Evolutionary conservation across 1,140 invertebrate species (phyloP), one percentile per base, ranked within the genome.

Genomic region (Leptinotarsa texana): DNA sequence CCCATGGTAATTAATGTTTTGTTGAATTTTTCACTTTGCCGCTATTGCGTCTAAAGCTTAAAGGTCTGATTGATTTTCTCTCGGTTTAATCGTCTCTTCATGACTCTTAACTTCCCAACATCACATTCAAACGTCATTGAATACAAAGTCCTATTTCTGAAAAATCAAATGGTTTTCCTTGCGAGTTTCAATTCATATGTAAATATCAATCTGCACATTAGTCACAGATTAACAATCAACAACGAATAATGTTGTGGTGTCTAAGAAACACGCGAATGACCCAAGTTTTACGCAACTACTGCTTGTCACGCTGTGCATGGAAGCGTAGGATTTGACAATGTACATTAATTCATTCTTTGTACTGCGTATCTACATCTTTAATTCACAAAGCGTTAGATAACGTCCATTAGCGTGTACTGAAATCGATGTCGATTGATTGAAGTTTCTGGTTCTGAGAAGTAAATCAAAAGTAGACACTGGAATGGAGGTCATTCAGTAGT

Each of bases 101-200:
- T 33, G 33, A 33, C 33, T 33, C 33, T 33, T 33, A 33, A 33
- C 33, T 33, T 42, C 33, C 8, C 11, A 42, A 42, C 33, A 42
- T 42, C 33, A 42, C 8, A 42, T 42, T 42, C 33, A 42, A 42
- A 42, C 8, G 33, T 42, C 8, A 42, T 8, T 6, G 18, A 68
- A 13, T 42, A 68, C 48, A 42, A 68, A 68, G 66, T 68, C 33
- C 15, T 33, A 47, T 42, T 72, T 24, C 24, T 72, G 24, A 15
- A 72, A 62, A 72, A 72, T 61, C n/a, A 57, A 72, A 72, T 27
- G 42, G 62, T n/a, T 15, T 47, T 57, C 3, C 47, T 57, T 18
- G 24, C n/a, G 66, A 63, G 13, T 42, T 42, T 42, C 33, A 42
- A 42, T 42, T 42, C 33, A 11, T 42, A 2, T 42, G 33, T 42